phyloP scores from a whole-genome alignment of 2,888 invertebrate genomes.

The Plagiodera versicolora region DNA sequence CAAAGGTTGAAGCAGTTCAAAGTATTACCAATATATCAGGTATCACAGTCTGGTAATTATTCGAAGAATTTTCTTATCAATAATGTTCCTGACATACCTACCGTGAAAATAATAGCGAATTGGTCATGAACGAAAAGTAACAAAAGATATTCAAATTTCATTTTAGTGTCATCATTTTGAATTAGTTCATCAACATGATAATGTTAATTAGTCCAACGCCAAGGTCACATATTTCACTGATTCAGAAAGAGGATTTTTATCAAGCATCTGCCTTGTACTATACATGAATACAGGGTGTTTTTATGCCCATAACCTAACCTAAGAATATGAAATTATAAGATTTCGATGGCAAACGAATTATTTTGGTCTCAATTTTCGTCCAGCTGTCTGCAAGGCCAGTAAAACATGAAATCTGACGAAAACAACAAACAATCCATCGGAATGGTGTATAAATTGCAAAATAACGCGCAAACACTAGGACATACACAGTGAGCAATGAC shows the following conservation, averaged over 20 bases:
- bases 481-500: constrained; percentile 50
- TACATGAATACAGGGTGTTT: no score
- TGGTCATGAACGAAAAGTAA: constrained; percentile 26
- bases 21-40: background rate
- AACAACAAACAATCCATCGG: constrained; percentile 10
- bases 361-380: background rate
- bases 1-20: no score
- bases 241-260: constrained; percentile 29
- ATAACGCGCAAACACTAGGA: constrained; percentile 15
- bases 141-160: constrained; percentile 28
- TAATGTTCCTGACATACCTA: background rate
- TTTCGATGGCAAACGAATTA: no score
- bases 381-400: constrained; percentile 4
- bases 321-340: no score
- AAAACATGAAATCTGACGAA: background rate
- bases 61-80: constrained; percentile 18
- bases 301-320: no score
- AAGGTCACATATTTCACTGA: constrained; percentile 34
- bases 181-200: constrained; percentile 36
- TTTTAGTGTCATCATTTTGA: constrained; percentile 35
- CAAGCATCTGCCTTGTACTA: no score
- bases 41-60: constrained; percentile 23
- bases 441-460: constrained; percentile 24
- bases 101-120: background rate
- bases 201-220: constrained; percentile 30